phyloP scores from a whole-genome alignment of 2,797 vertebrate genomes.

The Smutsia gigantea region DNA sequence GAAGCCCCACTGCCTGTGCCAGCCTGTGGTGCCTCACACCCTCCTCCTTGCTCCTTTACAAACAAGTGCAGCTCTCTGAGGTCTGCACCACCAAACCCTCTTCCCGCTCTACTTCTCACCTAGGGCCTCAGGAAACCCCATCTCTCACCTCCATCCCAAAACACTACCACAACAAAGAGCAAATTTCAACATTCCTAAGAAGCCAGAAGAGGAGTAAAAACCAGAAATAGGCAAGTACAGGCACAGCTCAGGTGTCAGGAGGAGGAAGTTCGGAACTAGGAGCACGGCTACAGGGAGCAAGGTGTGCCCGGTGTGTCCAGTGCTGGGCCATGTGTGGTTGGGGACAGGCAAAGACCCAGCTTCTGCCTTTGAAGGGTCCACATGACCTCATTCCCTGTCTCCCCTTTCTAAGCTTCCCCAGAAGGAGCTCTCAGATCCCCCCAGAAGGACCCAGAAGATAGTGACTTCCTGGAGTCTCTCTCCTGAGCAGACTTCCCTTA shows the following conservation, averaged over 20 bases:
- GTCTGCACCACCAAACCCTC: neutral
- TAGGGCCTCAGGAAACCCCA: neutral
- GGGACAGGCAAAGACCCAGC: neutral
- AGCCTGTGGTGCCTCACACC: too few species aligned
- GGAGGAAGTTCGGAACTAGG: neutral
- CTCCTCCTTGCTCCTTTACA: neutral
- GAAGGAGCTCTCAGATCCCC: neutral
- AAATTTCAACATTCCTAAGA: neutral
- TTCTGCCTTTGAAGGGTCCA: neutral
- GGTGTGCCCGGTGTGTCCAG: neutral
- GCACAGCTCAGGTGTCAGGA: neutral
- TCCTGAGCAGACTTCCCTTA: neutral
- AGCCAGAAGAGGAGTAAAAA: slow-evolving; percentile 20
- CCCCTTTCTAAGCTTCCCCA: neutral
- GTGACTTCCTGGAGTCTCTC: neutral
- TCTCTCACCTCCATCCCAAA: neutral
- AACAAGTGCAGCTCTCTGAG: neutral
- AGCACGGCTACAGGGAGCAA: neutral
- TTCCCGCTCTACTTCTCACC: neutral
- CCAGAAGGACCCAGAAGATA: neutral
- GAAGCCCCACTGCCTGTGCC: neutral
- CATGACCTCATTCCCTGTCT: neutral
- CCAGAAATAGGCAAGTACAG: neutral
- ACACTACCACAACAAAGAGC: neutral
- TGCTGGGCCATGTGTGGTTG: neutral